phyloP scores from a whole-genome alignment of 2,797 vertebrate species.

The Lophotriccus pileatus region DNA sequence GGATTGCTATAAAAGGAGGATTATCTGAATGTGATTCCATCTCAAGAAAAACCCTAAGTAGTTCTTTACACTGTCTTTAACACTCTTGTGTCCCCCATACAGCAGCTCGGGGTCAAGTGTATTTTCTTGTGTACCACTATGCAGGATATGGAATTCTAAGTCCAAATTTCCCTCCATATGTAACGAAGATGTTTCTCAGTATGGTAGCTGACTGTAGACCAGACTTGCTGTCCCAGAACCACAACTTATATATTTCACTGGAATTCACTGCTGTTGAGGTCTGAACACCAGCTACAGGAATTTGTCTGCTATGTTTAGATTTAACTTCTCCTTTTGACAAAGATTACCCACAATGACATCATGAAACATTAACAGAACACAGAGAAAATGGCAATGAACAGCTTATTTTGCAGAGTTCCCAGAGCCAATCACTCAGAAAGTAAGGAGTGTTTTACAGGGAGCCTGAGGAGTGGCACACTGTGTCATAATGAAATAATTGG shows the following conservation, averaged over 20 bases:
- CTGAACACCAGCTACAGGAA: neutral
- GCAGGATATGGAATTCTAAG: neutral
- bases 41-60: neutral
- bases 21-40: neutral
- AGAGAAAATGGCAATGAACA: neutral
- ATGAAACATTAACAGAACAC: neutral
- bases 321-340: neutral
- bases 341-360: neutral
- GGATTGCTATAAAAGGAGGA: neutral
- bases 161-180: neutral
- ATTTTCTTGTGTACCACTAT: neutral
- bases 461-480: neutral
- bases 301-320: neutral
- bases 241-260: neutral
- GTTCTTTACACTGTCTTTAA: neutral
- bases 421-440: neutral
- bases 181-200: conserved; percentile 16
- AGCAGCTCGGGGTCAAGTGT: neutral
- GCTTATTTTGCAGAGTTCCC: neutral
- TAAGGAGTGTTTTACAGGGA: neutral
- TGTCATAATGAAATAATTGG: neutral
- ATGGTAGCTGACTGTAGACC: neutral
- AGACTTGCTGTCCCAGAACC: neutral
- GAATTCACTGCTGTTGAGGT: neutral
- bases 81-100: neutral